Percentiles rank a stretch among this genome's conserved stretches.
Evolutionary conservation across 2,113 vertebrate genomes (phyloP).

Genomic region (Sceloporus undulatus): DNA sequence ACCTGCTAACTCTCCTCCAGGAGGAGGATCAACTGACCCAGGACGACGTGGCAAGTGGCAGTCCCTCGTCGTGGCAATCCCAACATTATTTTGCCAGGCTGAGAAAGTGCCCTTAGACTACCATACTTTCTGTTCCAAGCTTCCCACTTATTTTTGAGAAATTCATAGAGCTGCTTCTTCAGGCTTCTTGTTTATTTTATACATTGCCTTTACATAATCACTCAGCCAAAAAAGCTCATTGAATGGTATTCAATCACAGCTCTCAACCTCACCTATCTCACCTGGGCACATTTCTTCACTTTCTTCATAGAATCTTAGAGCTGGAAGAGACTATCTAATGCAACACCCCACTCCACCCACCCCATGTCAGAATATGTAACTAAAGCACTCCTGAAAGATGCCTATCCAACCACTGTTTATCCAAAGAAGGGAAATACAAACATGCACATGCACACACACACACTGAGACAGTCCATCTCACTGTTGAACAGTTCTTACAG

Average conservation of each 20-base stretch:
- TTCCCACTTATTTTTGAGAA: neutral
- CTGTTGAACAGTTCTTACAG: too few relatives aligned
- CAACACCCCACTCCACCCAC: too few relatives aligned
- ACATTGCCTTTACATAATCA: neutral
- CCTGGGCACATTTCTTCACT: too few relatives aligned
- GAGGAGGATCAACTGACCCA: neutral
- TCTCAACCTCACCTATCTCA: too few relatives aligned
- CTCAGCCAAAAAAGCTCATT: neutral
- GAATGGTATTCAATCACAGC: neutral
- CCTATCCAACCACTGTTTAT: too few relatives aligned
- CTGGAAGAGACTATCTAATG: too few relatives aligned
- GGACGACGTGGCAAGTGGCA: neutral
- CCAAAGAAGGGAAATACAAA: too few relatives aligned
- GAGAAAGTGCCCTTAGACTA: neutral
- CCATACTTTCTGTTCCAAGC: neutral
- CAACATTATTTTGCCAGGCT: neutral
- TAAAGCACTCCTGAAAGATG: too few relatives aligned
- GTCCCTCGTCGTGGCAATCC: neutral
- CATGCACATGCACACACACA: too few relatives aligned
- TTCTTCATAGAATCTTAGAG: too few relatives aligned
- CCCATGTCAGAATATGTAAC: too few relatives aligned
- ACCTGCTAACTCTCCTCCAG: constrained; percentile 13
- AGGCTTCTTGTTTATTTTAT: neutral
- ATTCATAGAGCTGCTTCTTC: neutral
- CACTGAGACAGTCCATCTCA: too few relatives aligned